phyloP scores from a whole-genome alignment of 2,888 invertebrate genomes.

The Pecten maximus region DNA sequence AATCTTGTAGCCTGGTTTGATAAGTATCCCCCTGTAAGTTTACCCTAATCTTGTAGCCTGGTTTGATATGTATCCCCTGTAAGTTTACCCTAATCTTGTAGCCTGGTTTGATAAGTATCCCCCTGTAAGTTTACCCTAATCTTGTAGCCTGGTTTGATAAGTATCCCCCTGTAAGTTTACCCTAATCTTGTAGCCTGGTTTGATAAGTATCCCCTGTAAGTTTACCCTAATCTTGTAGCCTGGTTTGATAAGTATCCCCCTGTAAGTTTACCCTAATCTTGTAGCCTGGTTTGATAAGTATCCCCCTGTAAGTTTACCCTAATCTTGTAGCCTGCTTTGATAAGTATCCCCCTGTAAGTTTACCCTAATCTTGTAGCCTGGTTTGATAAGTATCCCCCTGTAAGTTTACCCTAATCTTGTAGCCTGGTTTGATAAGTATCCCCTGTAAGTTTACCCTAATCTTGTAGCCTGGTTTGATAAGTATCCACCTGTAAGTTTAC shows the following conservation, averaged over 20 bases:
- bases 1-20: conserved; percentile 59
- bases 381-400: conserved; percentile 67
- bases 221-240: no score
- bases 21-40: conserved; percentile 65
- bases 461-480: no score
- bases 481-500: no score
- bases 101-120: conserved; percentile 65
- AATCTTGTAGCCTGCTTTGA: conserved; percentile 58
- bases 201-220: conserved; percentile 69
- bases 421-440: no score
- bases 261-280: no score
- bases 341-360: conserved; percentile 65
- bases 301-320: conserved; percentile 67
- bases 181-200: conserved; percentile 53
- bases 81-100: no score
- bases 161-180: conserved; percentile 66
- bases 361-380: conserved; percentile 47
- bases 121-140: no score
- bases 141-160: conserved; percentile 58
- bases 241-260: conserved; percentile 69
- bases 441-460: no score
- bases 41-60: conserved; percentile 47
- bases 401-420: no score
- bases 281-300: conserved; percentile 61
- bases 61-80: conserved; percentile 68